Evolutionary conservation across 2,797 vertebrate species (phyloP), one percentile per base, ranked within the genome.

Genomic region (Tragopan temminckii): DNA sequence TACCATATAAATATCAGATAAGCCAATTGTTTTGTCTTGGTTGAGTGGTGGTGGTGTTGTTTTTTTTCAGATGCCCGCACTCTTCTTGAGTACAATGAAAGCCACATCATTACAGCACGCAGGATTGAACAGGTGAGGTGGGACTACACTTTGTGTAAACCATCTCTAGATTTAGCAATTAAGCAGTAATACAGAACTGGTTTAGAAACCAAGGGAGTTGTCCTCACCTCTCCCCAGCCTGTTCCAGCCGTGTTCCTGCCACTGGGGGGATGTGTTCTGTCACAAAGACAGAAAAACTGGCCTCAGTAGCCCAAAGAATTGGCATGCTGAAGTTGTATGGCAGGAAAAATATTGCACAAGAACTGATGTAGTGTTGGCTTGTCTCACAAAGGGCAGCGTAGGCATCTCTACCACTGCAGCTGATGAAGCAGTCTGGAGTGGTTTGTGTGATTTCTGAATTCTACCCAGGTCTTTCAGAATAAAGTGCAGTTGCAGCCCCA

Each of bases 41-140:
- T 62, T 55, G 16, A 18, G 38, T 40, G 27, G 12, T 13, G 17
- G 7, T 27, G 35, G 21, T 59, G 25, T 9, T 31, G 9, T n/a
- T 55, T 33, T 45, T 88, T 97, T 97, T 11, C 95, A 99, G 99
- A 99, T 96, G 98, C 98, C 53, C 98, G 99, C 58, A 96, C 98
- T 90, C 97, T 94, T 80, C 10, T 63, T 40, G 98, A 99, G 43
- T 99, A 98, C 69, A 85, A 98, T 2, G 97, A 94, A 16, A 97
- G 98, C 94, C 99, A 99, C 31, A 97, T 99, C 72, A 69, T 98
- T 35, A 99, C 98, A 53, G 99, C 99, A 38, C 97, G 66, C 87
- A 97, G 95, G 79, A 97, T 97, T 40, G 97, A 97, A 92, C 97
- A 80, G 98, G 99, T 98, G 97, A 81, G 27, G 29, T 3, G 5